A percentile compares a stretch with the other conserved stretches of the same genome.
phyloP scores from a whole-genome alignment of 2,113 vertebrate species.

The Microcebus lehilahytsara region DNA sequence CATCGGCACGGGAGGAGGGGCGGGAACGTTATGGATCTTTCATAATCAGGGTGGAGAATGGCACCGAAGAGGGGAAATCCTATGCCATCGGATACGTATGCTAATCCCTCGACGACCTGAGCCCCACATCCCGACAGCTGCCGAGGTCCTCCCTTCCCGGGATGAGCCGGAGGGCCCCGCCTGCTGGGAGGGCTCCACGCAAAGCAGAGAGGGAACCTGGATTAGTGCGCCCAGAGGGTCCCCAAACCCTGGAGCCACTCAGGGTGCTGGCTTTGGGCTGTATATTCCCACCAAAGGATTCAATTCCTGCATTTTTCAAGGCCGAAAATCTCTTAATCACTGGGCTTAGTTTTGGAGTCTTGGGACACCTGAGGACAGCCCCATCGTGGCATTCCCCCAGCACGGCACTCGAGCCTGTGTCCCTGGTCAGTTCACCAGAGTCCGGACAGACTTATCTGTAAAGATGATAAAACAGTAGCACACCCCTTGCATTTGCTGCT shows the following conservation, averaged over 20 bases:
- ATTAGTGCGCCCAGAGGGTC: conserved; percentile 55
- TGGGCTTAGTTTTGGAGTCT: conserved; percentile 59
- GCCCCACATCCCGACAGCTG: conserved; percentile 47
- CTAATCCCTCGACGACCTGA: not conserved
- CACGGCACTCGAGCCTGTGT: not conserved
- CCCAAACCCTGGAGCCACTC: conserved; percentile 63
- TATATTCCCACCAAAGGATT: conserved; percentile 69
- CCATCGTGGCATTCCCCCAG: not conserved
- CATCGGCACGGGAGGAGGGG: not conserved
- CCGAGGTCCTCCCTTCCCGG: conserved; percentile 57
- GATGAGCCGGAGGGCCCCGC: not conserved
- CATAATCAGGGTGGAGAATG: not conserved
- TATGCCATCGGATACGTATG: not conserved
- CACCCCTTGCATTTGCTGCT: rapidly evolving
- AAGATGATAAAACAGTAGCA: rapidly evolving
- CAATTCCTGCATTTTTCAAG: conserved; percentile 42
- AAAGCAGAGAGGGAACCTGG: conserved; percentile 32
- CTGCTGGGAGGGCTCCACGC: not conserved
- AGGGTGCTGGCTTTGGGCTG: conserved; percentile 18
- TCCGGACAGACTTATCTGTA: rapidly evolving
- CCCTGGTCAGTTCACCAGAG: not conserved
- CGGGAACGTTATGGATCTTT: not conserved
- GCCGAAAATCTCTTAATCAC: conserved; percentile 67
- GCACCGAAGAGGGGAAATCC: not conserved
- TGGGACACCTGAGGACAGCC: conserved; percentile 44